These are phyloP conservation scores for Phlogophora meticulosa DNA, from an alignment of 2,888 invertebrate genomes.

Conservation along the genomic window DNA sequence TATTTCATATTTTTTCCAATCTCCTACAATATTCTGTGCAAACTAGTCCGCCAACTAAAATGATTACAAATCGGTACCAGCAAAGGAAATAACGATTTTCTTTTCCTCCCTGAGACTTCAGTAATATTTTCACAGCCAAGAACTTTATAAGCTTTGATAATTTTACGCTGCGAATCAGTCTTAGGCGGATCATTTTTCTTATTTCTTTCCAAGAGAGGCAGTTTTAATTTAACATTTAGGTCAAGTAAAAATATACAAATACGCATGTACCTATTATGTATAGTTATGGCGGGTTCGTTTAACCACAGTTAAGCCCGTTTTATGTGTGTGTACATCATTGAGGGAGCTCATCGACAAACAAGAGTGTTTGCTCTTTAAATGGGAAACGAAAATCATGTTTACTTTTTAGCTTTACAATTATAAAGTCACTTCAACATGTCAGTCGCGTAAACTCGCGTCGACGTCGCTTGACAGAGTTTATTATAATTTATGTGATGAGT, in stretches of 20 bases:
- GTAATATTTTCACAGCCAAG: constrained; percentile 52
- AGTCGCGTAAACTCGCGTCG: constrained; percentile 45
- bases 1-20: constrained; percentile 2
- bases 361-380: constrained; percentile 76
- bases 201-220: constrained; percentile 40
- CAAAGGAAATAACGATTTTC: constrained; percentile 21
- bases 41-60: constrained; percentile 1
- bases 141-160: constrained; percentile 49
- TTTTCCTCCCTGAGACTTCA: constrained; percentile 31
- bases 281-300: constrained; percentile 61
- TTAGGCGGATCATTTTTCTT: constrained; percentile 46
- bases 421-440: constrained; percentile 70
- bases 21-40: background rate
- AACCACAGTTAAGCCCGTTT: constrained; percentile 68
- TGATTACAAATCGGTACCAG: constrained; percentile 13
- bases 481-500: constrained; percentile 58
- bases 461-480: constrained; percentile 58
- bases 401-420: constrained; percentile 79
- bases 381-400: constrained; percentile 82
- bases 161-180: constrained; percentile 48
- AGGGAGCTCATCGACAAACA: constrained; percentile 75
- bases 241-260: constrained; percentile 42
- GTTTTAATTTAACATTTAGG: constrained; percentile 54
- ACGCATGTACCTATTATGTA: constrained; percentile 30
- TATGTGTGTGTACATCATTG: constrained; percentile 70